Evolutionary conservation across 2,888 invertebrate species (phyloP).

Genomic region (Pristionchus maxplancki): DNA sequence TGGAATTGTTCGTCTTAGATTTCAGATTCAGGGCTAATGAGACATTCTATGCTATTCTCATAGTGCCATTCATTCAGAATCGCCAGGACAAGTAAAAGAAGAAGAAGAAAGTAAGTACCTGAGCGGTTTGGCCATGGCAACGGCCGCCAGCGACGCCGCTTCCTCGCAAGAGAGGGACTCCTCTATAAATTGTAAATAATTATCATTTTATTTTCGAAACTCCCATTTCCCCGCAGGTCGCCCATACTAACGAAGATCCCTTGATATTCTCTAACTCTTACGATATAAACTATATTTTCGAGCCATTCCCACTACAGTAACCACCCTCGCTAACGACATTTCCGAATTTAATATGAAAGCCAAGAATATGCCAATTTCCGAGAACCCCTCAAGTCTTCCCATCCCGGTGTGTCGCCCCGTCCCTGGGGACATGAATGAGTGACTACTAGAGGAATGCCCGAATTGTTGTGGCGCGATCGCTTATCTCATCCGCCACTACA

Average conservation of each 20-base stretch:
- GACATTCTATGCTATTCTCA: no score
- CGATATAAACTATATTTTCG: background rate
- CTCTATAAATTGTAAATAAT: constrained; percentile 57
- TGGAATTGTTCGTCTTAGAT: background rate
- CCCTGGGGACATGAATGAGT: background rate
- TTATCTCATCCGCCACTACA: no score
- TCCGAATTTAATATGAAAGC: background rate
- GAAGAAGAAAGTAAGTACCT: no score
- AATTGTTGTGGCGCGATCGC: constrained; percentile 4
- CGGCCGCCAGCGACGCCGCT: constrained; percentile 60
- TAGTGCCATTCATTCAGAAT: no score
- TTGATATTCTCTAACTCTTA: background rate
- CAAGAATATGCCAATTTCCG: background rate
- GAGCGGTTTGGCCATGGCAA: constrained; percentile 46
- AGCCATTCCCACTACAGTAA: background rate
- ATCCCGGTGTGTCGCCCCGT: background rate
- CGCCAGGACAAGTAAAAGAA: no score
- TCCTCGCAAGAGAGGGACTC: constrained; percentile 66
- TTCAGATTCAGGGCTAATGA: background rate
- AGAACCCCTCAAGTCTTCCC: background rate
- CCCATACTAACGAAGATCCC: background rate
- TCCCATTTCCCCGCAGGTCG: background rate
- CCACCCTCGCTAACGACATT: background rate
- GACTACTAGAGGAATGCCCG: background rate
- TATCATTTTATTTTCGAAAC: background rate